Evolutionary conservation across 2,888 invertebrate genomes (phyloP).

Genomic region (Cheilosia urbana): DNA sequence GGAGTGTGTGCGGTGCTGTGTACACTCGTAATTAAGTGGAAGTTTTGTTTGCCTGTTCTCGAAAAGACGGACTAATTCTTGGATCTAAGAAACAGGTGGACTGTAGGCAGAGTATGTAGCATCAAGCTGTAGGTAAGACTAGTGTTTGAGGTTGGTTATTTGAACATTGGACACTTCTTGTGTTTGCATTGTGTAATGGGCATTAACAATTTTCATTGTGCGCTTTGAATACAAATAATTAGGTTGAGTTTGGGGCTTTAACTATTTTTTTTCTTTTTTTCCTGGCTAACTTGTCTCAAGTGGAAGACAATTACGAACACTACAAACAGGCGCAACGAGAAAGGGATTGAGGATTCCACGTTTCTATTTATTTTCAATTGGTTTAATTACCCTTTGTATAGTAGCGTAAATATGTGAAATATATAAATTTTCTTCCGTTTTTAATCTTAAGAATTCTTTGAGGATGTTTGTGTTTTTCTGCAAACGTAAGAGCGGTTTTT

Average conservation of each 20-base stretch:
- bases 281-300: background rate
- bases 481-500: too few relatives aligned
- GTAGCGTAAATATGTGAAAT: background rate
- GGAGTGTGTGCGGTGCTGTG: slow-evolving; percentile 41
- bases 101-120: background rate
- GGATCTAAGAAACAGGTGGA: slow-evolving; percentile 27
- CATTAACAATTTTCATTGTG: slow-evolving; percentile 37
- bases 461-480: too few relatives aligned
- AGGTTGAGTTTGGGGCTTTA: background rate
- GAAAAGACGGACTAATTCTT: slow-evolving; percentile 22
- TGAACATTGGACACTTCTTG: slow-evolving; percentile 37
- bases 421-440: background rate
- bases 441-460: too few relatives aligned
- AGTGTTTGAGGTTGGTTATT: slow-evolving; percentile 33
- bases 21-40: slow-evolving; percentile 65
- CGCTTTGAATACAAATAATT: slow-evolving; percentile 39
- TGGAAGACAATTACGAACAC: slow-evolving; percentile 12
- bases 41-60: slow-evolving; percentile 57
- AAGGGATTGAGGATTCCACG: slow-evolving; percentile 2
- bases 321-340: background rate
- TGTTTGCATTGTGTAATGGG: slow-evolving; percentile 40
- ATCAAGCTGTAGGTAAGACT: background rate
- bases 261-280: slow-evolving; percentile 1
- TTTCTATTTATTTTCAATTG: background rate
- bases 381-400: background rate